Evolutionary conservation across 2,113 vertebrate species (phyloP).

Genomic region (Sisor rabdophorus): DNA sequence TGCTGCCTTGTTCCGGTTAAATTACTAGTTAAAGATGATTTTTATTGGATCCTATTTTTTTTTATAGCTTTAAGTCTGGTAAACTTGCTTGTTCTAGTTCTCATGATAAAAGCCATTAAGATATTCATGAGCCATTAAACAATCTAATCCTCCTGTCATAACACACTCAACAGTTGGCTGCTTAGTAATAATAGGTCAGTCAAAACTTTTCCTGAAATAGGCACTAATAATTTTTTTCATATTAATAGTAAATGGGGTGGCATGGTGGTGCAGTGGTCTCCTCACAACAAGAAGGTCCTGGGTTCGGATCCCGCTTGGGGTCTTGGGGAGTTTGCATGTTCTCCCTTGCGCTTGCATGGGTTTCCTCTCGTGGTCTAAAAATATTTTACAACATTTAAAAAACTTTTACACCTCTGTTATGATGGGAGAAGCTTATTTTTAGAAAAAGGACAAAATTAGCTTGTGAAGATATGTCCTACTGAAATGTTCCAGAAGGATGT

Average conservation of each 20-base stretch:
- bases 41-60: not conserved
- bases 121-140: constrained; percentile 37
- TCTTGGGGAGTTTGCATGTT: too few relatives aligned
- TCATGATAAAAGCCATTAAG: constrained; percentile 16
- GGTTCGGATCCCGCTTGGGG: too few relatives aligned
- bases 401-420: constrained; percentile 19
- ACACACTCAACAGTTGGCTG: constrained; percentile 20
- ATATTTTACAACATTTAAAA: too few relatives aligned
- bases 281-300: too few relatives aligned
- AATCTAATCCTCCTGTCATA: constrained; percentile 19
- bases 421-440: constrained; percentile 5
- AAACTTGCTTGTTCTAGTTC: not conserved
- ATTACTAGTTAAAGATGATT: not conserved
- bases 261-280: too few relatives aligned
- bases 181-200: constrained; percentile 19
- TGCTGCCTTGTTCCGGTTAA: too few relatives aligned
- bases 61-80: not conserved
- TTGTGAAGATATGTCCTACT: not conserved
- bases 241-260: constrained; percentile 16
- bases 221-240: constrained; percentile 5
- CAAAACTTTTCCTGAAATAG: constrained; percentile 15
- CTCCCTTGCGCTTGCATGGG: too few relatives aligned
- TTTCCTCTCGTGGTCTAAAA: too few relatives aligned
- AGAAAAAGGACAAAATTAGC: not conserved
- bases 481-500: too few relatives aligned